A percentile compares a stretch with the other conserved stretches of the same genome.
phyloP scores from a whole-genome alignment of 1,140 invertebrate genomes.

The Trachelipus rathkii region DNA sequence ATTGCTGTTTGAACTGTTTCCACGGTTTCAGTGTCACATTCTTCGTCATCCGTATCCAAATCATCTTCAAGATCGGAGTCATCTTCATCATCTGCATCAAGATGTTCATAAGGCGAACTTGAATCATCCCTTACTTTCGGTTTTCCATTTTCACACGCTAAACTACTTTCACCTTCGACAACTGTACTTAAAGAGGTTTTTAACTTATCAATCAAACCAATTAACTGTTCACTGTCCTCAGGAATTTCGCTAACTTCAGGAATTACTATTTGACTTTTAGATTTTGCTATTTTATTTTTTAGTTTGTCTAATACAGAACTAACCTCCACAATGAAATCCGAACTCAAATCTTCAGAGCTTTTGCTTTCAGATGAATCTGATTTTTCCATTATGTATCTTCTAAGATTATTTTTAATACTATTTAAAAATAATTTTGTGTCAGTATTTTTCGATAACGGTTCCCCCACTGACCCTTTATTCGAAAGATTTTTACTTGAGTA shows the following conservation, averaged over 20 bases:
- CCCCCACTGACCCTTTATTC: background rate
- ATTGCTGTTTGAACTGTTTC: constrained; percentile 6
- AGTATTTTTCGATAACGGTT: background rate
- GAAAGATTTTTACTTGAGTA: background rate
- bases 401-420: background rate
- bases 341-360: constrained; percentile 32
- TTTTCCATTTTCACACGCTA: background rate
- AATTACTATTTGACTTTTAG: constrained; percentile 49
- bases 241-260: constrained; percentile 9
- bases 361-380: constrained; percentile 12
- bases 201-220: constrained; percentile 68
- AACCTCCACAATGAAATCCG: constrained; percentile 67
- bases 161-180: constrained; percentile 6
- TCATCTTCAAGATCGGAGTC: background rate
- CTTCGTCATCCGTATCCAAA: constrained; percentile 18
- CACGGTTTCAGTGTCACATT: background rate
- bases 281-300: constrained; percentile 51
- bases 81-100: constrained; percentile 22
- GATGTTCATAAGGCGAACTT: background rate
- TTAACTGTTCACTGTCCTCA: constrained; percentile 60
- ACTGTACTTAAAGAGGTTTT: constrained; percentile 60
- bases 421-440: background rate
- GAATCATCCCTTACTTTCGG: constrained; percentile 12
- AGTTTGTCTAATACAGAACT: constrained; percentile 69
- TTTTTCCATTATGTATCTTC: background rate